Conservation (phyloP, 64 coral and sea anemone species). For the Porites australiensis region DNA sequence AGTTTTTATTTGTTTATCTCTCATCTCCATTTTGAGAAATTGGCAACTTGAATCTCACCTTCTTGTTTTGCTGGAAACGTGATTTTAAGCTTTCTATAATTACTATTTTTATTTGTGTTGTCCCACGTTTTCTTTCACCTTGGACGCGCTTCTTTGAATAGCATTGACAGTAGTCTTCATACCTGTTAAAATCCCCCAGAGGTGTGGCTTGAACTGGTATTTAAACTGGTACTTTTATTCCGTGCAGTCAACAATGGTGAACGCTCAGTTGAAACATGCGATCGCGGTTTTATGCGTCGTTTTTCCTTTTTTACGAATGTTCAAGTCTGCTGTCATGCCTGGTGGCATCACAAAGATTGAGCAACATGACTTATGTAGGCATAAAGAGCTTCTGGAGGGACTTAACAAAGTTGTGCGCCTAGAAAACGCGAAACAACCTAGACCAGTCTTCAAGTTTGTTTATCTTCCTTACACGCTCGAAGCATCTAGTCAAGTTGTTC, state of each 20-base stretch:
- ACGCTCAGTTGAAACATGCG: not conserved
- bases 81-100: no score
- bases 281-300: not conserved
- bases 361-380: not conserved
- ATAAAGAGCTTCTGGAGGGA: not conserved
- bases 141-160: not conserved
- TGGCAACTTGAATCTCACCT: no score
- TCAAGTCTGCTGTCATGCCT: not conserved
- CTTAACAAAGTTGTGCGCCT: constrained; percentile 11
- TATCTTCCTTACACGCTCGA: constrained; percentile 28
- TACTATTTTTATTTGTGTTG: no score
- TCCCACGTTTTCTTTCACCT: not conserved
- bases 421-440: constrained; percentile 12
- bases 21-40: no score
- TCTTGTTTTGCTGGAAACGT: no score
- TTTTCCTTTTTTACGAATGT: not conserved
- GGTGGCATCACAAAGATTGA: constrained; percentile 20
- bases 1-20: no score
- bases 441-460: constrained; percentile 14
- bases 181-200: no score
- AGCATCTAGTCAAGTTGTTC: constrained; percentile 18
- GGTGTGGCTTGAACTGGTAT: not conserved
- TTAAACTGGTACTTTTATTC: not conserved
- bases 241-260: not conserved
- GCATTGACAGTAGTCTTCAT: no score